Percentiles rank a stretch among this genome's conserved stretches.
Evolutionary conservation across 2,113 vertebrate species (phyloP).

Genomic region (Brachyistius frenatus): DNA sequence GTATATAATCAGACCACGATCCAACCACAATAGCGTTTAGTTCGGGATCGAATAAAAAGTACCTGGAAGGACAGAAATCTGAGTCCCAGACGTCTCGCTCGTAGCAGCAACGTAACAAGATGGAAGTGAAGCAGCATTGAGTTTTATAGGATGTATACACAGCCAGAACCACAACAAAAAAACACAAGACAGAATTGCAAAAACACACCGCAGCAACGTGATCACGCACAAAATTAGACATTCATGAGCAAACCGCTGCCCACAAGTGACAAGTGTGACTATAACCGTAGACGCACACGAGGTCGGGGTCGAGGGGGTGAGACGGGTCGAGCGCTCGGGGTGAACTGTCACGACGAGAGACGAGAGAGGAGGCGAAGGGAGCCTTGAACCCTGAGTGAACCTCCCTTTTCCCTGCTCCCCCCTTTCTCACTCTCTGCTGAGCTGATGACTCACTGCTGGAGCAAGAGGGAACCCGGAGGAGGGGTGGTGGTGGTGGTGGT

Average conservation of each 20-base stretch:
- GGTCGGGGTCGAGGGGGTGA: conserved; percentile 48
- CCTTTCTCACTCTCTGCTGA: conserved; percentile 56
- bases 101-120: conserved; percentile 8
- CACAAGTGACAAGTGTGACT: conserved; percentile 48
- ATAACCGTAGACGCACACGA: background rate
- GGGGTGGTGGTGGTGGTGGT: too few relatives aligned
- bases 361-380: conserved; percentile 41
- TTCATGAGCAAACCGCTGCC: conserved; percentile 16
- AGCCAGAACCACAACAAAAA: background rate
- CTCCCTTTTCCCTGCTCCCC: conserved; percentile 43
- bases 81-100: background rate
- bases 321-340: conserved; percentile 50
- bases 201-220: conserved; percentile 5
- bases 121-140: background rate
- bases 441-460: conserved; percentile 76
- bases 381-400: conserved; percentile 79
- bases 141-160: conserved; percentile 16
- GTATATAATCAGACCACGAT: conserved; percentile 9
- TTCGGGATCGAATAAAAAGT: conserved; percentile 6
- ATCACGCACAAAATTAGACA: conserved; percentile 37
- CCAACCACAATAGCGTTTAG: conserved; percentile 17
- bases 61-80: background rate
- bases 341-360: conserved; percentile 50
- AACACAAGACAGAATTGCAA: background rate
- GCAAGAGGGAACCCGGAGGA: conserved; percentile 48